Base-by-base conservation (phyloP, 2,888 invertebrate species). In the Protonemura montana region DNA sequence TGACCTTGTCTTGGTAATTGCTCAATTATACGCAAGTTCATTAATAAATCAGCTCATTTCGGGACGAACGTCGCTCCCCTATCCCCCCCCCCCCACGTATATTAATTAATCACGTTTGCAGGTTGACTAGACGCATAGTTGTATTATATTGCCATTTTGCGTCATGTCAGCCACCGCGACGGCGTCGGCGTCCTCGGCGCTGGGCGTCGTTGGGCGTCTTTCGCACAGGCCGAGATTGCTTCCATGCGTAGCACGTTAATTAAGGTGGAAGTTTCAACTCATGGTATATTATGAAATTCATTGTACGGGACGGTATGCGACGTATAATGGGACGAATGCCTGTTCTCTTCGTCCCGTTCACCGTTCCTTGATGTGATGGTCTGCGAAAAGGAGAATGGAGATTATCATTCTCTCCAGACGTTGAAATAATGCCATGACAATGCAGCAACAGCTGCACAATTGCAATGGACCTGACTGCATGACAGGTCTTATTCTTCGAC, bases 11-110 rank as follows among this genome's bases (percentile, higher is more conserved):
- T 3, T 59, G 7, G 59, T 82, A 82, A 82, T 82, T 82, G 82
- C 35, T 82, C 82, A 82, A 82, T 82, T 82, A 82, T 78, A 26
- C 78, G 13, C 42, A 82, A 82, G 82, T 82, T 82, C 82, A 82
- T 82, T 82, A 82, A 82, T 82, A 82, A 82, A 82, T 82, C 82
- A 82, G 82, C 35, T 30, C 7, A 82, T 82, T 41, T 41, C 35
- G 41, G 26, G 26, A 41, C 41, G 78, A 41, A 26, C n/a, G 35
- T 3, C 35, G 35, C 35, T 35, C 26, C n/a, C n/a, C n/a, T n/a
- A n/a, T n/a, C n/a, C n/a, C n/a, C n/a, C n/a, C n/a, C n/a, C n/a
- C n/a, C n/a, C n/a, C n/a, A n/a, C n/a, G n/a, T n/a, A 0, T 26
- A 42, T 82, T 82, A 82, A 82, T 82, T 82, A 82, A 82, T 82